Evolutionary conservation across 2,888 invertebrate species (phyloP), one percentile per base, ranked within the genome.

Genomic region (Bombylius major): DNA sequence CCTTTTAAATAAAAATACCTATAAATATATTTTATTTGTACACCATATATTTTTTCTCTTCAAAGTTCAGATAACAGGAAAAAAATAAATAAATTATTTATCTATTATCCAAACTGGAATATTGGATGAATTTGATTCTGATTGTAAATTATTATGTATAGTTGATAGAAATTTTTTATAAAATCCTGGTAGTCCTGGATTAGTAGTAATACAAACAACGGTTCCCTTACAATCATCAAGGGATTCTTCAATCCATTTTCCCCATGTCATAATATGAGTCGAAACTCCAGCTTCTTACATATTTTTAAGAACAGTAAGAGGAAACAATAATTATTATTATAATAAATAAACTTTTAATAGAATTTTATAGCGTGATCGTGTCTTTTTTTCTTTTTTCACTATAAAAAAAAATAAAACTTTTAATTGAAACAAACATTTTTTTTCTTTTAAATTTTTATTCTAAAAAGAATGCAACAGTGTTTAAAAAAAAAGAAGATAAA

Each of bases 111-210:
- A 92, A 5, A 94, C 82, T 8, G 93, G 86, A 57, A 84, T 76
- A 34, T 4, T 4, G 1, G 8, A 5, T 42, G 39, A 42, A 7
- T 36, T 8, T 7, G 45, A 14, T 53, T 76, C 46, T 9, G 62
- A 57, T 31, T 65, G 76, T 42, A 86, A 75, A 55, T 76, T 77
- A 59, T 78, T 72, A 68, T 88, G 78, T 7, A 95, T 64, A 36
- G 78, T 76, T 48, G 79, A 75, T 61, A 86, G 79, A 70, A 94
- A 95, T 63, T 81, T 79, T 44, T 79, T 79, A 66, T 95, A 95
- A 71, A 87, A 94, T 57, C 83, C 83, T 0, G 87, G 81, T 33
- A 92, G 69, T 4, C 95, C 95, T 9, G 95, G 95, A 77, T 95
- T 95, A 39, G 95, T 93, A 34, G 90, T 83, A 60, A 93, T 82